phyloP scores from a whole-genome alignment of 2,888 invertebrate species.

The Callinectes sapidus region DNA sequence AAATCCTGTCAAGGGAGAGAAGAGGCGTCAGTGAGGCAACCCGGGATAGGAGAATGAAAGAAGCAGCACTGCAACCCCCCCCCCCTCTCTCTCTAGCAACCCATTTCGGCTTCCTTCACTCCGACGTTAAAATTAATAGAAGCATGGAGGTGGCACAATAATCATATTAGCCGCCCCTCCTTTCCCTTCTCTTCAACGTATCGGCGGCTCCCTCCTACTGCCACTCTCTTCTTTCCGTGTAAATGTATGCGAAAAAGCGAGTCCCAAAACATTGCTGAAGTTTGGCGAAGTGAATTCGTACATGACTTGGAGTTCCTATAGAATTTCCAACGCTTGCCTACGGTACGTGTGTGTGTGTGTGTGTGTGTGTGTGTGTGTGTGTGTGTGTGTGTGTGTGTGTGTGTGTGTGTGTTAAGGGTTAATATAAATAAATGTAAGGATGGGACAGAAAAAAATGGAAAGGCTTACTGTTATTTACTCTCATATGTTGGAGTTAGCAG shows the following conservation, averaged over 20 bases:
- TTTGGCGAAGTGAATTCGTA: constrained; percentile 3
- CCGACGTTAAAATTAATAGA: neutral
- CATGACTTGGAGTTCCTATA: neutral
- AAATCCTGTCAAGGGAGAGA: constrained; percentile 82
- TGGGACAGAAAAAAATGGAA: no score
- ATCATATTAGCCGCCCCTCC: neutral
- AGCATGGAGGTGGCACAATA: neutral
- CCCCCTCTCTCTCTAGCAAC: neutral
- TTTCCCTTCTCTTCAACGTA: neutral
- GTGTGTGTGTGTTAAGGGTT: neutral
- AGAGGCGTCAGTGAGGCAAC: neutral
- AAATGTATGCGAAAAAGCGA: neutral
- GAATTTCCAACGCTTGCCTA: neutral
- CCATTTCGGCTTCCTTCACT: neutral
- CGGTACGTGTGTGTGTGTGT: neutral
- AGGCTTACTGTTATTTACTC: no score
- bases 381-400: neutral
- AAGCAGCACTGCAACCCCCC: no score
- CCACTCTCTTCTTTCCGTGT: constrained; percentile 1
- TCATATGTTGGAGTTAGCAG: no score
- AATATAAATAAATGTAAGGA: no score
- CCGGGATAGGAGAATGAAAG: neutral
- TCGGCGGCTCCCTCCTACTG: neutral
- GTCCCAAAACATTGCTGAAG: neutral
- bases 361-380: no score